phyloP scores from a whole-genome alignment of 2,797 vertebrate species.

The Valencia hispanica region DNA sequence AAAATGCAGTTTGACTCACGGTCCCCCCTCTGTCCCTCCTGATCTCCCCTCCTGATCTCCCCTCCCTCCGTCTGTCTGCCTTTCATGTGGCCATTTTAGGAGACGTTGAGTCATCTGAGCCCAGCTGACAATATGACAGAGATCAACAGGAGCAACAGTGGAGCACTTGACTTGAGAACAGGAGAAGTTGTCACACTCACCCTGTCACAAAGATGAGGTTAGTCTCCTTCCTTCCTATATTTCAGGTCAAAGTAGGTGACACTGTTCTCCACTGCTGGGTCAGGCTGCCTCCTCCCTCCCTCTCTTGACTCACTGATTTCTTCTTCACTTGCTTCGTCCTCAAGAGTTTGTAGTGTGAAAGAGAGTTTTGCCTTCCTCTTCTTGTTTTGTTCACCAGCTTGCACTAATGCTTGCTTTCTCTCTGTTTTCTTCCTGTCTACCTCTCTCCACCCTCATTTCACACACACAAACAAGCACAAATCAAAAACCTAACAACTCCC shows the following conservation, averaged over 20 bases:
- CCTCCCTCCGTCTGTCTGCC: conserved; percentile 36
- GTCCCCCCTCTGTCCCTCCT: conserved; percentile 54
- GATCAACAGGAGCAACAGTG: conserved; percentile 39
- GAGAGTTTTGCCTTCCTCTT: conserved; percentile 40
- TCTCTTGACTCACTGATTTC: conserved; percentile 29
- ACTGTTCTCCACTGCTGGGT: conserved; percentile 35
- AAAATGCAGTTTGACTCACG: conserved; percentile 72
- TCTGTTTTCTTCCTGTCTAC: conserved; percentile 63
- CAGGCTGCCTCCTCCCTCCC: conserved; percentile 33
- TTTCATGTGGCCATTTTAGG: conserved; percentile 77
- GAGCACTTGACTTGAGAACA: conserved; percentile 44
- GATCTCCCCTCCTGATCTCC: conserved; percentile 30
- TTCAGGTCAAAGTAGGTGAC: conserved; percentile 39
- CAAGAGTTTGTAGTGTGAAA: conserved; percentile 51
- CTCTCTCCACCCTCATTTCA: conserved; percentile 64
- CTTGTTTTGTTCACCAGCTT: conserved; percentile 41
- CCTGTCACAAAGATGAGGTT: conserved; percentile 48
- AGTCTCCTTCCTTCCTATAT: conserved; percentile 45
- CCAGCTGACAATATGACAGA: conserved; percentile 62
- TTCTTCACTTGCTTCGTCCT: conserved; percentile 64
- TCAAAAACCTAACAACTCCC: conserved; percentile 64
- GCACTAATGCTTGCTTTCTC: conserved; percentile 28
- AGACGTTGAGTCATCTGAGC: conserved; percentile 63
- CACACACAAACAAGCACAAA: conserved; percentile 58
- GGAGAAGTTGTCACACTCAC: conserved; percentile 71